Evolutionary conservation across 2,113 vertebrate species (phyloP), one percentile per base, ranked within the genome.

Genomic region (Mustelus asterias): DNA sequence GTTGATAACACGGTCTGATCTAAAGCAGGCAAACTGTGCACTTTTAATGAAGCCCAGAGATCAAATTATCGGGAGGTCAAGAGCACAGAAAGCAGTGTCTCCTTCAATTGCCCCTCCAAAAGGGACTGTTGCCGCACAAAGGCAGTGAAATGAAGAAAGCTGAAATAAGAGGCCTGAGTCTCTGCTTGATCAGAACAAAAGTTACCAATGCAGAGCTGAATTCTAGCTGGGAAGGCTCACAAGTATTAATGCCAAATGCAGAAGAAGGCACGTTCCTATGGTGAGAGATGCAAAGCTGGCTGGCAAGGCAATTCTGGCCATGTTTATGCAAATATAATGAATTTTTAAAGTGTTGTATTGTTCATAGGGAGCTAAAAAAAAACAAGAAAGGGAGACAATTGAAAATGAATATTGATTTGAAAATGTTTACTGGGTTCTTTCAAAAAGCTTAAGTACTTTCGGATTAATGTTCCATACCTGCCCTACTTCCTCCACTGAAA

Each of bases 151-250:
- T 65, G 33, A 2, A 37, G 29, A 65, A 63, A 93, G 16, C 14
- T 58, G 37, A n/a, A 65, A 16, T 22, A 37, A 16, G 18, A 8
- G 33, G 33, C 20, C 60, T 65, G 33, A 65, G n/a, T 22, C 33
- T 67, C 89, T 65, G 58, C 16, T 92, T 92, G 89, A 67, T 93
- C 60, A 93, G n/a, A 92, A n/a, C 88, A 92, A 60, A 92, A 65
- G 60, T 90, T 90, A 60, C 13, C 88, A 26, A 93, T 93, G 63
- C 33, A 93, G 7, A 65, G n/a, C 16, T 33, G 1, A 67, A 63
- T 65, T 5, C n/a, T 93, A 37, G 60, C 18, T 67, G 60, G 65
- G 37, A 83, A 7, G 80, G n/a, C 20, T 11, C 0, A 20, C 18
- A 83, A 83, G 80, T 83, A 41, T 20, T 83, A 83, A 1, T 83